Evolutionary conservation across 2,113 vertebrate genomes (phyloP).

Genomic region (Numenius arquata): DNA sequence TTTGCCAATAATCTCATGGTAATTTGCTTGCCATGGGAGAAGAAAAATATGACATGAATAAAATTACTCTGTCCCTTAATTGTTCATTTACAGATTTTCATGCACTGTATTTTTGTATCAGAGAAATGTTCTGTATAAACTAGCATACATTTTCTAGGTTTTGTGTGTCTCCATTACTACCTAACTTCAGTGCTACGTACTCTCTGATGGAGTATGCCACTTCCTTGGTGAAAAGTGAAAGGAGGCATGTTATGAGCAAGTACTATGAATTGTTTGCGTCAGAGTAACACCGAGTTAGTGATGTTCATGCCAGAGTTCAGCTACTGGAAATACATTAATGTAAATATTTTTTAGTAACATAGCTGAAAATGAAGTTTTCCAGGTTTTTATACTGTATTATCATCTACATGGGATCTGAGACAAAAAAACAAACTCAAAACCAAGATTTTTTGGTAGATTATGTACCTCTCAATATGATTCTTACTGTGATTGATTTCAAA

Average conservation of each 20-base stretch:
- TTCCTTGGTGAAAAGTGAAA: not conserved
- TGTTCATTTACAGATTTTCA: not conserved
- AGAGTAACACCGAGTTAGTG: not conserved
- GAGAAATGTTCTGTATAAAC: not conserved
- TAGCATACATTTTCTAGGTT: not conserved
- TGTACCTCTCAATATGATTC: not conserved
- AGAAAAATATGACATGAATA: not conserved
- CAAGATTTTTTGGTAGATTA: not conserved
- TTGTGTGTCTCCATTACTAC: not conserved
- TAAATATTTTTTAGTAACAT: not conserved
- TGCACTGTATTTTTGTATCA: not conserved
- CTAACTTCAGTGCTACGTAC: not conserved
- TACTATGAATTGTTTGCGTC: not conserved
- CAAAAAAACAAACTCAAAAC: not conserved
- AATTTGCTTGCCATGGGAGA: not conserved
- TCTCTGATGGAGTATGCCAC: not conserved
- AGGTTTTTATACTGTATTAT: not conserved
- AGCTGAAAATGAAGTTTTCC: not conserved
- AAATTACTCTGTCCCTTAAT: not conserved
- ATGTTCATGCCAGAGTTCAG: not conserved
- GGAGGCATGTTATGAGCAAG: not conserved
- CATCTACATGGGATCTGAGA: not conserved
- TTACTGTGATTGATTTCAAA: not conserved
- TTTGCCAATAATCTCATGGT: constrained; percentile 23
- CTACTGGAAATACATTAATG: not conserved